Base-by-base conservation (phyloP, 2,888 invertebrate genomes). In the Rhorus exstirpatorius region DNA sequence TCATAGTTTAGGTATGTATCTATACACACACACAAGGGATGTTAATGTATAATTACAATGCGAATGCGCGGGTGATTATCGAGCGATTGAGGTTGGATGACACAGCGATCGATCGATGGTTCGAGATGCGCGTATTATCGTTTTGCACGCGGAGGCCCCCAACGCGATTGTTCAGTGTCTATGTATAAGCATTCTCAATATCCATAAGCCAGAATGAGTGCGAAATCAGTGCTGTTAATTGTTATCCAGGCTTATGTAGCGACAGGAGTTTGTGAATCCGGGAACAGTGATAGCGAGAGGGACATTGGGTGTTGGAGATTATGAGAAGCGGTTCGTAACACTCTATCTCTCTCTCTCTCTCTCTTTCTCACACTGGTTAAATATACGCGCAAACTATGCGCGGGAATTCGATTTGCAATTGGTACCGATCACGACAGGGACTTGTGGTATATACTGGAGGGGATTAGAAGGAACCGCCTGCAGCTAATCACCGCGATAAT, bases 401-500 rank as follows among this genome's bases (percentile, higher is more conserved):
- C 8, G n/a, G n/a, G 14, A 75, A 79, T 67, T 71, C 68, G 75
- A 72, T 70, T 76, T 35, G 63, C 75, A 63, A 74, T 61, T 21
- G 17, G 51, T 14, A 55, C 58, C 7, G 55, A 14, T 21, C 31
- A 3, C 41, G 35, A 44, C 53, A 61, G 60, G 44, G 63, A 71
- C 60, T 70, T 61, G 38, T 60, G 60, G 8, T 10, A 44, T 68
- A 68, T 63, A 63, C 63, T 38, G 46, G 68, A 10, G n/a, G 26
- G 55, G 68, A 70, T 70, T 75, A 63, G 75, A 74, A 68, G 74
- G 70, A 82, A 70, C 58, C 55, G 49, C 75, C 61, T 58, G 63
- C 41, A 24, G 79, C 82, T 82, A 82, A 82, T 82, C 58, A 75
- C 74, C 70, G 58, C 63, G 79, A 79, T 82, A 79, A 82, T 82